phyloP scores from a whole-genome alignment of 2,888 invertebrate genomes.

The Drosophila dives region DNA sequence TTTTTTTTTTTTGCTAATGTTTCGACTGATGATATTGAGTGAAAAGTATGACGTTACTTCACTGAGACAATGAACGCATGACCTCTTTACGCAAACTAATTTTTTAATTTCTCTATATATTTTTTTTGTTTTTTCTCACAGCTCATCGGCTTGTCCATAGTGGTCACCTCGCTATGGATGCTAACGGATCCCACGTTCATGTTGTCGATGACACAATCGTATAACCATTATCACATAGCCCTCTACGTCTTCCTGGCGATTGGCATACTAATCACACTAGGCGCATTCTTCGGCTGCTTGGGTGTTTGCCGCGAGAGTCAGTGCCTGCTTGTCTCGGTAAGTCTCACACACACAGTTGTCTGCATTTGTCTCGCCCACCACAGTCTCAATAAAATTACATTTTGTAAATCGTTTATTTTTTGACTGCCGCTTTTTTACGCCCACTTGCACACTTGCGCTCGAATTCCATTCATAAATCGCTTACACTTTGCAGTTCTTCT shows the following conservation, averaged over 20 bases:
- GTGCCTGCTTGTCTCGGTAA: constrained; percentile 91
- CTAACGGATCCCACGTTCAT: constrained; percentile 90
- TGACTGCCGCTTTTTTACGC: constrained; percentile 26
- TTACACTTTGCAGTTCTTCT: constrained; percentile 88
- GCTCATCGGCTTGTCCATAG: constrained; percentile 89
- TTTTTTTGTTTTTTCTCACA: constrained; percentile 78
- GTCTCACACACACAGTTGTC: constrained; percentile 68
- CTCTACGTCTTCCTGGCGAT: constrained; percentile 90
- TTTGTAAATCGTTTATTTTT: constrained; percentile 16
- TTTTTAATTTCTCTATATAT: background rate
- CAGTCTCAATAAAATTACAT: constrained; percentile 13
- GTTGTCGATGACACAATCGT: constrained; percentile 87
- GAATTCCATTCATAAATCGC: constrained; percentile 47
- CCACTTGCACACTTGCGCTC: constrained; percentile 7
- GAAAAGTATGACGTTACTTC: constrained; percentile 26
- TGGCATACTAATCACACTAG: constrained; percentile 90
- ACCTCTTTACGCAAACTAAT: constrained; percentile 25
- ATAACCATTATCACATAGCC: constrained; percentile 86
- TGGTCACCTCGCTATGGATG: constrained; percentile 91
- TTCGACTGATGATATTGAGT: constrained; percentile 31
- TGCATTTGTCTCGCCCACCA: constrained; percentile 53
- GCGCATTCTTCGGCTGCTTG: constrained; percentile 93
- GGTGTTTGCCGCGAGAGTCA: constrained; percentile 92
- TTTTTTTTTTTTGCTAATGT: constrained; percentile 19
- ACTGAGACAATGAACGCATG: constrained; percentile 20